Evolutionary conservation across 2,113 vertebrate species (phyloP), one percentile per base, ranked within the genome.

Genomic region (Crotalus tigris): DNA sequence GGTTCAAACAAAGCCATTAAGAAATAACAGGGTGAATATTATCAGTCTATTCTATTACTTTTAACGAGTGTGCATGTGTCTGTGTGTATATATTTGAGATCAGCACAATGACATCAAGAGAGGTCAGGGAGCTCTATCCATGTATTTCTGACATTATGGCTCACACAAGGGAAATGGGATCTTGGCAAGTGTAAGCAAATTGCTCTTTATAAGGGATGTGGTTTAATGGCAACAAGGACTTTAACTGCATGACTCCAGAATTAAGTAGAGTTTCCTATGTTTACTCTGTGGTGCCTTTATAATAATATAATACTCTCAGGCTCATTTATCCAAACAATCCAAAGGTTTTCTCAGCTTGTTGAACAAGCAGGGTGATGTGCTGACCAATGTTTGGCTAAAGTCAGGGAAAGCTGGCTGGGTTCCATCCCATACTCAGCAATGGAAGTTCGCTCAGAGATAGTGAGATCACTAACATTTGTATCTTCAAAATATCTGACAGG

Each of bases 1-100:
- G 90, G 26, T 90, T 96, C 95, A 95, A 96, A 91, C 1, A 0
- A n/a, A 94, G 87, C 93, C 93, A 85, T 94, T 64, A 94, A 94
- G 75, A 96, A 95, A 95, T 95, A 97, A 97, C 96, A 96, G 96
- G 94, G 93, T 97, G 96, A 95, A 91, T 95, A 55, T 94, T 93
- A 95, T 95, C 95, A 96, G 89, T 90, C 96, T 95, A 95, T 97
- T 97, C 96, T 95, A 95, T 97, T 97, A 95, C 95, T 95, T 96
- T 96, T 96, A 94, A 97, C 93, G 90, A 59, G 92, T 21, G 89
- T 92, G 92, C 0, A 39, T 2, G 0, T 0, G 0, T 75, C 21
- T 64, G 91, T 49, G 94, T 69, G 55, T n/a, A n/a, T 23, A 33
- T 55, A 39, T 55, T 55, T 0, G 12, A 92, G 93, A 96, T 55